Evolutionary conservation across 2,113 vertebrate species (phyloP).

Genomic region (Leucosticte australis): DNA sequence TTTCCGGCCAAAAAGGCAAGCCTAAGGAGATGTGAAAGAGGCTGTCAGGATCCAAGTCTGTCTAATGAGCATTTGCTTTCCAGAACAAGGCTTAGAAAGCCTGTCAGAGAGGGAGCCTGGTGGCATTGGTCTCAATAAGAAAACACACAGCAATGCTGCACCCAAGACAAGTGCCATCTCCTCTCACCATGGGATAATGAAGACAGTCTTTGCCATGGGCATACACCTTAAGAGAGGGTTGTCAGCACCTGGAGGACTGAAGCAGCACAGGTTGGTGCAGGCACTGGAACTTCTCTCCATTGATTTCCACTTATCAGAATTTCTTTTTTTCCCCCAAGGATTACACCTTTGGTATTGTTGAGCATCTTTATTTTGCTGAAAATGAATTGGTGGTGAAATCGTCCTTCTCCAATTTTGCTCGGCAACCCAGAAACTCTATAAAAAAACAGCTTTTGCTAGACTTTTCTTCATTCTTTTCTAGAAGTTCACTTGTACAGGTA

Average conservation of each 20-base stretch:
- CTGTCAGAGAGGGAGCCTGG: background rate
- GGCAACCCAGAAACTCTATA: background rate
- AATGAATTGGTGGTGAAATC: background rate
- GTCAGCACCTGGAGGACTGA: background rate
- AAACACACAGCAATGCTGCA: accelerated
- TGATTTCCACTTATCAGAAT: background rate
- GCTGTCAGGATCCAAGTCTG: background rate
- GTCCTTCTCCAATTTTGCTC: background rate
- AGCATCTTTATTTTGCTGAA: background rate
- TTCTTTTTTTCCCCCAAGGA: background rate
- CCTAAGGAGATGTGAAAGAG: background rate
- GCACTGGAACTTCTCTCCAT: background rate
- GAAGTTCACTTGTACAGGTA: background rate
- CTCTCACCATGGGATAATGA: background rate
- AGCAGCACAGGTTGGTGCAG: background rate
- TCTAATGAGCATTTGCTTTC: background rate
- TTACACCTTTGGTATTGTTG: background rate
- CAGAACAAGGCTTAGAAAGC: background rate
- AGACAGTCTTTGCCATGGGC: background rate
- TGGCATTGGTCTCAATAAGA: background rate
- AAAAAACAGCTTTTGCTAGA: background rate
- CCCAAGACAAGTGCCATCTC: background rate
- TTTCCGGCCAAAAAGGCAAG: background rate
- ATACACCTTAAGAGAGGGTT: background rate
- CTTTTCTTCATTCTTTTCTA: background rate